Base-by-base conservation (phyloP, 2,888 invertebrate species). In the Eustalomyia histrio region DNA sequence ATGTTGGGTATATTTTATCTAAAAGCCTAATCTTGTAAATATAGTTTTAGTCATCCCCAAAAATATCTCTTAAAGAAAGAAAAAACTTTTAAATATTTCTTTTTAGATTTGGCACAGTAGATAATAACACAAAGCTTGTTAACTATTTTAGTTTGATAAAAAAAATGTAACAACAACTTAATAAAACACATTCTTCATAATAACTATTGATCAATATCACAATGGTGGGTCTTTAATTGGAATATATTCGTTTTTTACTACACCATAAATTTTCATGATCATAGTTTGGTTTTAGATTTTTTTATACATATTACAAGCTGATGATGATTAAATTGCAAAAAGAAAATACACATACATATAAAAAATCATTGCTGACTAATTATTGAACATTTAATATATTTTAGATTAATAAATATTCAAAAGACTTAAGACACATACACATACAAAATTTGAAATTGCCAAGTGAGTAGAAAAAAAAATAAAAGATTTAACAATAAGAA, bases 181-280 rank as follows among this genome's bases (percentile, higher is more conserved):
- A 74, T 65, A 57, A 9, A 43, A 47, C 29, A 67, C 55, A 73
- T 39, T 73, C 61, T 29, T 61, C 17, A 64, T 68, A 79, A 72
- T 60, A 55, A 61, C 47, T 67, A 68, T 74, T 79, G 79, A 79
- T 74, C 68, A 33, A 63, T 79, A 73, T 73, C 79, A 14, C 79
- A 61, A 74, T 64, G 79, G 73, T 74, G 73, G 79, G 79, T 79
- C 79, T 79, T 79, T 79, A 73, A 74, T 79, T 73, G 73, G 78
- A 73, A 68, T 63, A 47, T 33, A 68, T 18, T 47, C 17, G 52
- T 35, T 33, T 24, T 57, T 50, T 55, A 50, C 18, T 18, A 43
- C 47, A 58, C 14, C 29, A n/a, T 35, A 24, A n/a, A n/a, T 39
- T 58, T n/a, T 58, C 14, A 9, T 24, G 7, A 57, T 57, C 12